Evolutionary conservation across 1,140 invertebrate genomes (phyloP).

Genomic region (Brachionus manjavacas): DNA sequence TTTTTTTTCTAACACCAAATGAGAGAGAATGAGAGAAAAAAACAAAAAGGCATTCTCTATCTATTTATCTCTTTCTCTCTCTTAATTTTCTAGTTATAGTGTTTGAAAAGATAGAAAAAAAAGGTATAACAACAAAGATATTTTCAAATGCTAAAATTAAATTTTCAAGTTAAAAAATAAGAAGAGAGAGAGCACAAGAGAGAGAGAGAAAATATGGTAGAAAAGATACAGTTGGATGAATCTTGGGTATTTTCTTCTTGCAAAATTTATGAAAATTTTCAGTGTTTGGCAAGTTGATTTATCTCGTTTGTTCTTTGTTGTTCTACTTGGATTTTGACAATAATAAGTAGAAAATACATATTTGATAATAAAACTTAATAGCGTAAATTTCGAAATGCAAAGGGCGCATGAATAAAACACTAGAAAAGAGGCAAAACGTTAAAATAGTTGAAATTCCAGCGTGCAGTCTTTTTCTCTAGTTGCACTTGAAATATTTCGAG

Average conservation of each 20-base stretch:
- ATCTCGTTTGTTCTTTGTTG: background rate
- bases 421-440: background rate
- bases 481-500: slow-evolving; percentile 33
- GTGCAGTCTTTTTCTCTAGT: background rate
- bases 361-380: slow-evolving; percentile 1
- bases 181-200: background rate
- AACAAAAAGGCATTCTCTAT: background rate
- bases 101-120: background rate
- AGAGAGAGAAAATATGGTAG: background rate
- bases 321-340: slow-evolving; percentile 19
- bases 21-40: background rate
- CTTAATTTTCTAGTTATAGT: background rate
- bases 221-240: slow-evolving; percentile 40
- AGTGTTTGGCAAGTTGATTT: slow-evolving; percentile 5
- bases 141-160: slow-evolving; percentile 30
- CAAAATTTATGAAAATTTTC: slow-evolving; percentile 30
- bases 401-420: background rate
- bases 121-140: slow-evolving; percentile 12
- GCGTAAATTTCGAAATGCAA: slow-evolving; percentile 15
- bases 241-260: slow-evolving; percentile 31
- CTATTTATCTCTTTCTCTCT: background rate
- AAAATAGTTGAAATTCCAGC: slow-evolving; percentile 14
- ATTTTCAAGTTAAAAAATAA: background rate
- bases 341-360: slow-evolving; percentile 1
- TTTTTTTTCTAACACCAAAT: slow-evolving; percentile 28